Evolutionary conservation across 2,888 invertebrate species (phyloP).

Genomic region (Catocala sponsa): DNA sequence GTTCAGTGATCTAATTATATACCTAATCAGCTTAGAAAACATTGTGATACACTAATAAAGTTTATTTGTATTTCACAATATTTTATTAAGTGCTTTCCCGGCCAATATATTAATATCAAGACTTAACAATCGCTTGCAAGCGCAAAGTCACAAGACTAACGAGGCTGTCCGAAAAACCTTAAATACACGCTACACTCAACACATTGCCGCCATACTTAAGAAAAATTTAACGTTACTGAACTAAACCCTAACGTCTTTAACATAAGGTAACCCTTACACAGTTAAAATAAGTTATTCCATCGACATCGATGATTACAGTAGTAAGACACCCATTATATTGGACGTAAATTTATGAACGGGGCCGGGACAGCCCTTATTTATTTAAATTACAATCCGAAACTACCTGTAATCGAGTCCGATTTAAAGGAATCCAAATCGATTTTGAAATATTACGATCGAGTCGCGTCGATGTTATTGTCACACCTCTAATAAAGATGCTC

Average conservation of each 20-base stretch:
- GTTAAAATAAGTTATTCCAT: slow-evolving; percentile 7
- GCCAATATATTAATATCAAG: too few species aligned
- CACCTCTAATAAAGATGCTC: slow-evolving; percentile 38
- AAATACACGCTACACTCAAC: too few species aligned
- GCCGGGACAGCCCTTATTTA: slow-evolving; percentile 64
- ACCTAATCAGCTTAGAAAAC: too few species aligned
- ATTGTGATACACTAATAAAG: too few species aligned
- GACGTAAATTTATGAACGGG: slow-evolving; percentile 64
- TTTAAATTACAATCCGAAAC: slow-evolving; percentile 65
- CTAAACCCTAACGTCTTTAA: background rate
- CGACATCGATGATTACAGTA: slow-evolving; percentile 36
- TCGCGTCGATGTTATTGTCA: slow-evolving; percentile 45
- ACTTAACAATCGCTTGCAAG: too few species aligned
- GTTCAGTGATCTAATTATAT: too few species aligned
- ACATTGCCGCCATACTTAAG: too few species aligned
- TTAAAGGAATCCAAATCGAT: slow-evolving; percentile 50
- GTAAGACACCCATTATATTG: slow-evolving; percentile 68
- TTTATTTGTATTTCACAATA: too few species aligned
- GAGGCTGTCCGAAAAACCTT: too few species aligned
- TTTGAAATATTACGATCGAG: slow-evolving; percentile 45
- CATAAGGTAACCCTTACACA: slow-evolving; percentile 7
- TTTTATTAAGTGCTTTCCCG: too few species aligned
- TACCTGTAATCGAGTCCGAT: slow-evolving; percentile 57
- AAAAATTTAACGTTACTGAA: too few species aligned
- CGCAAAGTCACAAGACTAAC: too few species aligned